Base-by-base conservation (phyloP, 2,888 invertebrate species). In the Sepioteuthis lessoniana region DNA sequence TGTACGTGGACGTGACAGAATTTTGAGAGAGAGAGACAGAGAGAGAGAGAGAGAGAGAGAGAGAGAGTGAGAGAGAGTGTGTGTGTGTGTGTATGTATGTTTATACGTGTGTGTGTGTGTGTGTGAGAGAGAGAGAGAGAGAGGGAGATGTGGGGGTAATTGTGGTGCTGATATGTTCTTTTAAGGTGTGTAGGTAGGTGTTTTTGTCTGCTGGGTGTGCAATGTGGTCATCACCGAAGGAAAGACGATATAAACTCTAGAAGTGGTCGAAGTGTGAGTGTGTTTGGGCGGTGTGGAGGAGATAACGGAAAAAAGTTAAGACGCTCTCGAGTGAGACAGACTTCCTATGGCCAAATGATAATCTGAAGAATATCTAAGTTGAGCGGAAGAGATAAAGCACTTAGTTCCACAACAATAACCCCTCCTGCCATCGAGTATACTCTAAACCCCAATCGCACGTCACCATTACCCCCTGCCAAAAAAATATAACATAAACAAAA, bases 331-430 rank as follows among this genome's bases (percentile, higher is more conserved):
- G n/a, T 76, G 76, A 76, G 76, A 76, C 76, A n/a, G 76, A 76
- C n/a, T 35, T 76, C 4, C 76, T n/a, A 76, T 35, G 76, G 76
- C 13, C 76, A 35, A 76, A n/a, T 76, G 76, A 35, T 76, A n/a
- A 76, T 76, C 25, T 76, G 76, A 76, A n/a, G 16, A n/a, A 76
- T 76, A 76, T 76, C n/a, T 16, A 35, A n/a, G n/a, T 76, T 76
- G 76, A 76, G 13, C n/a, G n/a, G n/a, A n/a, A 35, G 76, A 76
- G 76, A n/a, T 76, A 76, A 76, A 76, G n/a, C 13, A 76, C 76
- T 76, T 76, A 76, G 76, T 76, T 76, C 76, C n/a, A 76, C 76
- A n/a, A n/a, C 76, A 76, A 76, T 76, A 35, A 76, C 35, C n/a
- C 76, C 25, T 13, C 1, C 35, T n/a, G n/a, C n/a, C n/a, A 76